Evolutionary conservation across 2,113 vertebrate species (phyloP), one percentile per base, ranked within the genome.

Genomic region (Triplophysa rosa): DNA sequence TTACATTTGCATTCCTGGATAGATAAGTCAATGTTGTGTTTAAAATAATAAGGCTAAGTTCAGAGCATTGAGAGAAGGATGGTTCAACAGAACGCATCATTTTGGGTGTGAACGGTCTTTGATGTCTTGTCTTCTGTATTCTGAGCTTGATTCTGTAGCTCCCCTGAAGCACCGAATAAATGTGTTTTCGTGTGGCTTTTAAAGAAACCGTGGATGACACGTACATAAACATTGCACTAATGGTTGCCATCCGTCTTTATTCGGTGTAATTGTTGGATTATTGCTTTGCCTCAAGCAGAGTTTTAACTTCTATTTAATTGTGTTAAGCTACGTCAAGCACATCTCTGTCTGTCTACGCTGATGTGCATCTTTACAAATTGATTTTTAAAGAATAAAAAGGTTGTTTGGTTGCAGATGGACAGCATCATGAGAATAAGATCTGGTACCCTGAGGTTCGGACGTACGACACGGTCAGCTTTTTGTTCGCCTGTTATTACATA

Each of bases 251-350:
- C 61, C 13, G 40, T 49, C 33, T 54, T 77, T 45, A 40, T 66
- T 24, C 10, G 21, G 3, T 47, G 62, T 59, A 42, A 49, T 68
- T 72, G 65, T 16, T 29, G 52, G 19, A 5, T 63, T 49, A 68
- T 67, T 81, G 47, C 65, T 12, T 47, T 58, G 66, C 72, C 66
- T 69, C 19, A 5, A 21, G 73, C 66, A 4, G 71, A 26, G 52
- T 13, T 77, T 76, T 68, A 64, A 68, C 40, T 3, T 14, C 64
- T 17, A 19, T 19, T 77, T 73, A 56, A 81, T 77, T 70, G 58
- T 67, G 7, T 58, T 17, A 62, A 26, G 6, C 33, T 37, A 37
- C 33, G 5, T 37, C 33, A 0, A 3, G 40, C 40, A 42, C 40
- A 42, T 9, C 6, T 40, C 37, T 45, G 52, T 58, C 16, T 52